Base-by-base conservation (phyloP, 2,113 vertebrate genomes). In the Callipepla squamata region DNA sequence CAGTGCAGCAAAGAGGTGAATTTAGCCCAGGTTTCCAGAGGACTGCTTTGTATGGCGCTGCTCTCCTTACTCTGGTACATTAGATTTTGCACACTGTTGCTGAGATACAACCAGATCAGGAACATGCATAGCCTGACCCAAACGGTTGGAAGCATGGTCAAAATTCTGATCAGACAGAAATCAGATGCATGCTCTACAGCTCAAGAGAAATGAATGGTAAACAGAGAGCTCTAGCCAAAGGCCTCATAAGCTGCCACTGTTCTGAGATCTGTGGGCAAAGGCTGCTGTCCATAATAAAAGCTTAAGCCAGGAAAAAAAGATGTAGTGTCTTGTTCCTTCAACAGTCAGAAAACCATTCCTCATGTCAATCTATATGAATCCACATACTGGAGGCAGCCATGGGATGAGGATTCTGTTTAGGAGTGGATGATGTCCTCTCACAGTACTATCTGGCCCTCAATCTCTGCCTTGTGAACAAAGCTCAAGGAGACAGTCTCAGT, bases 381-480 rank as follows among this genome's bases (percentile, higher is more conserved):
- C 65, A 48, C 5, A 13, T 11, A 10, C 12, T 15, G 70, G 65
- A 95, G 44, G 40, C 76, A 93, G 53, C 32, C 2, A 2, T 38
- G 66, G 34, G 59, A 32, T 20, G 47, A 40, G 14, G 19, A 32
- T 67, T 67, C 2, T 30, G 25, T 66, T 83, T 57, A 62, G 77
- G 76, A 84, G 45, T 22, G 25, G 65, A 48, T 11, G 23, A 53
- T 45, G 44, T 69, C 50, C 76, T 83, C 79, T 44, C 22, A 19
- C 0, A 5, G 47, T 8, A 63, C 30, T 47, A 55, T 23, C 34
- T 7, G 23, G 32, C 28, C 10, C 57, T 45, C 0, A 0, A 0
- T 0, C 58, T 84, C 86, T 73, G 28, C 61, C 57, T 57, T 7
- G 3, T 15, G 30, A 62, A 15, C 13, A 4, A 63, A 86, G 34